phyloP scores from a whole-genome alignment of 2,113 vertebrate species.

The Corythornis cristatus region DNA sequence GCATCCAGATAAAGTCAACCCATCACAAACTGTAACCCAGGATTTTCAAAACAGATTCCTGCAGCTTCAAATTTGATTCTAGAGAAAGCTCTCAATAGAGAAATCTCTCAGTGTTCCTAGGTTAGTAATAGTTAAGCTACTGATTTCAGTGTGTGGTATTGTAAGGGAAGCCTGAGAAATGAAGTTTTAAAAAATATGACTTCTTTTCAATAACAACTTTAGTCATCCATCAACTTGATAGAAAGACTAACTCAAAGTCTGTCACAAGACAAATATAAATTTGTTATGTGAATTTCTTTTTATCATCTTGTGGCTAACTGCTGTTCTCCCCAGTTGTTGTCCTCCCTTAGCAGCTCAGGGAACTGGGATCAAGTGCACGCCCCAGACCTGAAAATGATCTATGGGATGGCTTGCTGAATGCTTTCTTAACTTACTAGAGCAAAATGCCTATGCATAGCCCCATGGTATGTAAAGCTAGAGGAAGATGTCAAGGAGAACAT shows the following conservation, averaged over 20 bases:
- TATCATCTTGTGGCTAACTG: not conserved
- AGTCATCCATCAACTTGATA: not conserved
- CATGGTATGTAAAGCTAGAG: not conserved
- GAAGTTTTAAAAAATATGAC: not conserved
- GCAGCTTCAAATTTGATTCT: not conserved
- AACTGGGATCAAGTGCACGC: not conserved
- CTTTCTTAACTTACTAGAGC: not conserved
- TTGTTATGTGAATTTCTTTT: not conserved
- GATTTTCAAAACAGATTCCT: not conserved
- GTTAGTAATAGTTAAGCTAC: not conserved
- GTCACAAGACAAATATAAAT: not conserved
- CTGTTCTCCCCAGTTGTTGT: rapidly evolving
- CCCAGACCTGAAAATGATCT: not conserved
- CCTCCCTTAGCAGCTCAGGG: not conserved
- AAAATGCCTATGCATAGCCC: rapidly evolving
- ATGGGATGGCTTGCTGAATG: not conserved
- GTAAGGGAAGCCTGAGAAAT: not conserved
- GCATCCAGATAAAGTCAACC: not conserved
- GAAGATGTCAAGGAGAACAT: not conserved
- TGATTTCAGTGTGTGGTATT: not conserved
- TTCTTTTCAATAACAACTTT: not conserved
- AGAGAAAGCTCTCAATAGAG: not conserved
- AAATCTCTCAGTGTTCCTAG: not conserved
- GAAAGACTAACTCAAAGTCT: not conserved
- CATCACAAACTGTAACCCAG: not conserved